phyloP scores from a whole-genome alignment of 2,797 vertebrate genomes.

The Petrocephalus sullivani region DNA sequence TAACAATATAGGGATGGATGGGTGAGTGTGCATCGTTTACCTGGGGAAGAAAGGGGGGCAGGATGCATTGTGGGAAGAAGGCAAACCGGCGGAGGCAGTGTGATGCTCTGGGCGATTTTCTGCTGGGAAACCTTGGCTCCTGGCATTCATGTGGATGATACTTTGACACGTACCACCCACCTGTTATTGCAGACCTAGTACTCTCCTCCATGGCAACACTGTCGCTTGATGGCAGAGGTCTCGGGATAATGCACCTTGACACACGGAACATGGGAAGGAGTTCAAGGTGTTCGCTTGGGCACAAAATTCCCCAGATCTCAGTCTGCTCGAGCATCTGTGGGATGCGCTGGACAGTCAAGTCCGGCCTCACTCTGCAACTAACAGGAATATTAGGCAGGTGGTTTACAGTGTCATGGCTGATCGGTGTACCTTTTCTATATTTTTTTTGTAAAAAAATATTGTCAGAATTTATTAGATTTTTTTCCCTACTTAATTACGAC shows the following conservation, averaged over 20 bases:
- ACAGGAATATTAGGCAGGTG: neutral
- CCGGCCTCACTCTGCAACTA: neutral
- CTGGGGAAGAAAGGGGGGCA: neutral
- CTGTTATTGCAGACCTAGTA: neutral
- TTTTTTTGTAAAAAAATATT: conserved; percentile 4
- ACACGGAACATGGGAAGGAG: neutral
- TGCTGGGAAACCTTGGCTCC: neutral
- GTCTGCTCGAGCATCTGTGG: neutral
- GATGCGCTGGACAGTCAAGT: neutral
- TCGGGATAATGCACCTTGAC: neutral
- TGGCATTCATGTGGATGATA: neutral
- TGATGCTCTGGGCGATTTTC: neutral
- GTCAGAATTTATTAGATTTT: neutral
- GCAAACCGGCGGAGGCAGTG: neutral
- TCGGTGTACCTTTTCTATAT: neutral
- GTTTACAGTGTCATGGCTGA: neutral
- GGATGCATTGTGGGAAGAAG: neutral
- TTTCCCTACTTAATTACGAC: neutral
- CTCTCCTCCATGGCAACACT: neutral
- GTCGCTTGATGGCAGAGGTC: neutral
- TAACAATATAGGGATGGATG: neutral
- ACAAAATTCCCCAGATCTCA: neutral
- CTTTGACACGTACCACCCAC: neutral
- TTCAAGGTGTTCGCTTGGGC: neutral
- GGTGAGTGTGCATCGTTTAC: neutral